Evolutionary conservation across 2,888 invertebrate genomes (phyloP).

Genomic region (Acleris holmiana): DNA sequence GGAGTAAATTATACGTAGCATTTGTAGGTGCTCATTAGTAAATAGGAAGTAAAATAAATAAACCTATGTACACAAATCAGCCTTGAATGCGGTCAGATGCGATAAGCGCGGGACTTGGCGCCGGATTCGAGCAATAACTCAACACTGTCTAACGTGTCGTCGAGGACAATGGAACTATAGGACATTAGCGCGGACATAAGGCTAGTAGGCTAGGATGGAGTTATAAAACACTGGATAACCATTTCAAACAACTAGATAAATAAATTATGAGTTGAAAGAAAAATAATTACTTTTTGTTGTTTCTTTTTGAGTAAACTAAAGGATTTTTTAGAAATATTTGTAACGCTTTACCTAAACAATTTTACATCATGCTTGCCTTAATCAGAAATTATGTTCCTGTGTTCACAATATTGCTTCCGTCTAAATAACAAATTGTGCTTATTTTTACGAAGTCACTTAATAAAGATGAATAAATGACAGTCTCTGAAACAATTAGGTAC

Average conservation of each 20-base stretch:
- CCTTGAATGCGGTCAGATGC: constrained; percentile 50
- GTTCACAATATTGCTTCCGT: no score
- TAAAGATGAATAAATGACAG: constrained; percentile 6
- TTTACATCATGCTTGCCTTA: no score
- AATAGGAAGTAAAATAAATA: constrained; percentile 39
- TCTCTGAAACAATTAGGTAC: constrained; percentile 14
- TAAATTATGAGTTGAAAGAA: no score
- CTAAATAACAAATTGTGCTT: neutral
- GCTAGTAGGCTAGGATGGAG: constrained; percentile 7
- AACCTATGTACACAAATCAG: constrained; percentile 34
- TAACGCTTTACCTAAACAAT: no score
- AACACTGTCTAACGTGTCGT: constrained; percentile 49
- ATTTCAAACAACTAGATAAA: no score
- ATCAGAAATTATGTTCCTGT: no score
- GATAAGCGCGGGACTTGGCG: constrained; percentile 48
- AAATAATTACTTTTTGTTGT: no score
- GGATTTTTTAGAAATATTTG: no score
- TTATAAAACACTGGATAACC: neutral
- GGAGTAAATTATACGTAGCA: neutral
- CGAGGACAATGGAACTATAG: constrained; percentile 49
- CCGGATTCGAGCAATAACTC: constrained; percentile 53
- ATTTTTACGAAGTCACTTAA: constrained; percentile 7
- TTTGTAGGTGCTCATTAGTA: constrained; percentile 19
- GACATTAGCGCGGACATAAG: constrained; percentile 33
- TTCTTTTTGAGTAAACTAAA: no score